A percentile compares a stretch with the other conserved stretches of the same genome.
phyloP scores from a whole-genome alignment of 23 tunicate species.

The Phallusia fumigata region DNA sequence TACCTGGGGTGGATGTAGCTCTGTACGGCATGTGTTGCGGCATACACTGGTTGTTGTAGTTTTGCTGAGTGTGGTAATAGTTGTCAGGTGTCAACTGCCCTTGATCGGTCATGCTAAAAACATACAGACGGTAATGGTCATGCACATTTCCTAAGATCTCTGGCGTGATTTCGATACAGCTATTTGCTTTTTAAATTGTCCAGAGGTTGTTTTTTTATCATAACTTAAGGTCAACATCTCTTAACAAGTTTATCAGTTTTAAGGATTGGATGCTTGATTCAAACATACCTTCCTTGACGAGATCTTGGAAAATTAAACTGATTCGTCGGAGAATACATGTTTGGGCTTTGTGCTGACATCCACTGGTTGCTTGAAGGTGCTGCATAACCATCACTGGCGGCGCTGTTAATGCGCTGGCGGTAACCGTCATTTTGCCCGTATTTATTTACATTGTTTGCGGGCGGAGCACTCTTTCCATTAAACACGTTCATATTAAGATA shows the following conservation, averaged over 20 bases:
- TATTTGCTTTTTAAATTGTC: too few relatives aligned
- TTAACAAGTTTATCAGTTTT: too few relatives aligned
- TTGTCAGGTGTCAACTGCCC: constrained; percentile 30
- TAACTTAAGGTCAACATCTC: too few relatives aligned
- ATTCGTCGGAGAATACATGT: constrained; percentile 16
- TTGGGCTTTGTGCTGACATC: constrained; percentile 35
- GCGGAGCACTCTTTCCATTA: neutral
- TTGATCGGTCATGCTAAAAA: constrained; percentile 4
- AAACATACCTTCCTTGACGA: constrained; percentile 24
- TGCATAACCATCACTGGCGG: constrained; percentile 32
- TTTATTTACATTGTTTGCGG: neutral
- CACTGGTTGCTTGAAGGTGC: constrained; percentile 29
- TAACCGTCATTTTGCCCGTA: neutral
- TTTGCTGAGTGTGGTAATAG: constrained; percentile 13
- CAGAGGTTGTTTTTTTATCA: too few relatives aligned
- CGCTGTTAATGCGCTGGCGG: constrained; percentile 36
- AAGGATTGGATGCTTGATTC: too few relatives aligned
- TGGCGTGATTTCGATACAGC: too few relatives aligned
- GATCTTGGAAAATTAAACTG: constrained; percentile 8
- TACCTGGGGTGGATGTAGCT: neutral
- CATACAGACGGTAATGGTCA: too few relatives aligned
- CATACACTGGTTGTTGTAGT: neutral
- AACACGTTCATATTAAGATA: neutral
- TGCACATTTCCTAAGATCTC: too few relatives aligned
- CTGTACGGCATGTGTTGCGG: neutral